Evolutionary conservation across 92 coral and sea anemone genomes (phyloP), one percentile per base, ranked within the genome.

Genomic region (Paramuricea clavata): DNA sequence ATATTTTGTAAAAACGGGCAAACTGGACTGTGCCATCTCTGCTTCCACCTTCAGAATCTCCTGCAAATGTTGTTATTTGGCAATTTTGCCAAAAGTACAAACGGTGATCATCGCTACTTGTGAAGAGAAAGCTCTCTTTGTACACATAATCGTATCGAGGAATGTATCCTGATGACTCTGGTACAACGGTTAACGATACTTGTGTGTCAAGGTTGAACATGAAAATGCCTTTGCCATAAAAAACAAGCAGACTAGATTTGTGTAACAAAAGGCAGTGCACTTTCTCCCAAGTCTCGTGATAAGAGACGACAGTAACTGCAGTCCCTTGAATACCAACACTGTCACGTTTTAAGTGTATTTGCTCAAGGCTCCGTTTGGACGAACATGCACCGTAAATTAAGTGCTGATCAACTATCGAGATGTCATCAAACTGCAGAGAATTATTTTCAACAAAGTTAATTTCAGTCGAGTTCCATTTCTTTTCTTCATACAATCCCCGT

Each of bases 281-380:
- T 52, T 52, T 52, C 23, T 52, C 61, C 61, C 61, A 52, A 52
- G 61, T 2, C 61, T 52, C 61, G 61, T 52, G 61, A 52, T 52
- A 52, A 52, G 61, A 52, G 61, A 52, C n/a, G 61, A 52, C 61
- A 13, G 61, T 52, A 52, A 52, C 61, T n/a, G 61, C 7, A 52
- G 61, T 52, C 11, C 65, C 65, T 57, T 57, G 65, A 57, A 57
- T 57, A 25, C 65, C 65, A 6, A 57, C 65, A 57, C 65, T 57
- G 65, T 57, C 65, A 57, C 65, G 65, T 57, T 57, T 57, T 25
- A 57, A 57, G 65, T 57, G 65, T n/a, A 57, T 57, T 57, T 57
- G 65, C 65, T 22, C 65, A n/a, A 57, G 6, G 65, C 65, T 57
- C 30, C 30, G 65, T 57, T 57, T 57, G 26, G 65, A 57, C 65